These are phyloP conservation scores for Tapirus terrestris DNA, from an alignment of 2,113 vertebrate species.

Conservation along the genomic window DNA sequence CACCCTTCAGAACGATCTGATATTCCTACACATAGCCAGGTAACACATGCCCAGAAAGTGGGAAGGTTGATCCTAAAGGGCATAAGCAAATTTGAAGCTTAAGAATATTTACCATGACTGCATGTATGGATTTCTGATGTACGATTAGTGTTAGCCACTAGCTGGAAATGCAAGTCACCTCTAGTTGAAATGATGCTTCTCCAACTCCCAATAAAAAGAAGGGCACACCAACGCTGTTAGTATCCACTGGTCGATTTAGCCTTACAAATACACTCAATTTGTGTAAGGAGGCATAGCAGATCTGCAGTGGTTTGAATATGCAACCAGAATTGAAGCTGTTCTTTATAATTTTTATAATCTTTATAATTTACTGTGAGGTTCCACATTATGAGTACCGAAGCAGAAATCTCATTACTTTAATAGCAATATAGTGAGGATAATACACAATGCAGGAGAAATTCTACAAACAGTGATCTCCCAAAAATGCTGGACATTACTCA, in stretches of 20 bases:
- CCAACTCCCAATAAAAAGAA: not conserved
- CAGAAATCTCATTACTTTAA: constrained; percentile 75
- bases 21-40: not conserved
- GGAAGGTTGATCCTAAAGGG: not conserved
- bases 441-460: not conserved
- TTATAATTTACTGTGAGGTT: not conserved
- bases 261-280: not conserved
- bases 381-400: constrained; percentile 61
- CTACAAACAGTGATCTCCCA: constrained; percentile 20
- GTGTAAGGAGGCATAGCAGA: not conserved
- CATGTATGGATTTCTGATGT: not conserved
- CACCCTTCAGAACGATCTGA: not conserved
- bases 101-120: not conserved
- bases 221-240: not conserved
- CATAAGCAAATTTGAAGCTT: not conserved
- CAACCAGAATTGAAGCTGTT: not conserved
- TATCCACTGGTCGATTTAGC: not conserved
- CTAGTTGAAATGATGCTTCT: not conserved
- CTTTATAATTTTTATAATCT: constrained; percentile 14
- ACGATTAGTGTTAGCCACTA: not conserved
- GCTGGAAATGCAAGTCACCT: not conserved
- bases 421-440: constrained; percentile 48
- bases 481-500: not conserved
- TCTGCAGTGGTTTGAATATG: not conserved
- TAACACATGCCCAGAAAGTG: not conserved